Percentiles rank a stretch among this genome's conserved stretches.
phyloP scores from a whole-genome alignment of 2,797 vertebrate species.

The Dromococcyx pavoninus region DNA sequence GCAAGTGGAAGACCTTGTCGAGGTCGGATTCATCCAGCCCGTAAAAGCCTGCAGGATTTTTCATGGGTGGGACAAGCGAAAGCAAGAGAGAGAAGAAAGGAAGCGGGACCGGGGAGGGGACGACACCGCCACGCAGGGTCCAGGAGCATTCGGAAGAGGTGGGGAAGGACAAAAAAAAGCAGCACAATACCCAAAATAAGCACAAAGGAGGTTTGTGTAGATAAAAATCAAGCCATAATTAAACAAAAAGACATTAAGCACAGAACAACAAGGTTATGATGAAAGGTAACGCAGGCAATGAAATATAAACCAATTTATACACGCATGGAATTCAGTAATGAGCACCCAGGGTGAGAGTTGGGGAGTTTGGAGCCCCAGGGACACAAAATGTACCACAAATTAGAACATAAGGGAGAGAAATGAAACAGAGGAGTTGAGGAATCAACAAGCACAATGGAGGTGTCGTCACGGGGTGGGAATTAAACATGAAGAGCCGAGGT shows the following conservation, averaged over 20 bases:
- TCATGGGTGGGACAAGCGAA: slow-evolving; percentile 21
- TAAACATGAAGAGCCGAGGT: not conserved
- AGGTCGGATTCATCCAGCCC: slow-evolving; percentile 88
- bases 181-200: slow-evolving; percentile 45
- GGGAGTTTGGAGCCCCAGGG: slow-evolving; percentile 18
- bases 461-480: not conserved
- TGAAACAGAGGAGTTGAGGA: not conserved
- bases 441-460: not conserved
- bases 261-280: not conserved
- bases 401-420: not conserved
- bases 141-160: not conserved
- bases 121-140: not conserved
- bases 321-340: slow-evolving; percentile 18
- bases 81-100: slow-evolving; percentile 14
- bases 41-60: slow-evolving; percentile 82
- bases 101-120: not conserved
- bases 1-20: slow-evolving; percentile 91
- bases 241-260: slow-evolving; percentile 22
- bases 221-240: slow-evolving; percentile 38
- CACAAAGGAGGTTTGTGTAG: slow-evolving; percentile 39
- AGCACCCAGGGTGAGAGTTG: slow-evolving; percentile 19
- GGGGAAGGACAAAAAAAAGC: slow-evolving; percentile 14
- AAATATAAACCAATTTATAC: slow-evolving; percentile 20
- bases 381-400: not conserved
- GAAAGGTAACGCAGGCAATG: not conserved